phyloP scores from a whole-genome alignment of 2,113 vertebrate genomes.

The Tauraco erythrolophus region DNA sequence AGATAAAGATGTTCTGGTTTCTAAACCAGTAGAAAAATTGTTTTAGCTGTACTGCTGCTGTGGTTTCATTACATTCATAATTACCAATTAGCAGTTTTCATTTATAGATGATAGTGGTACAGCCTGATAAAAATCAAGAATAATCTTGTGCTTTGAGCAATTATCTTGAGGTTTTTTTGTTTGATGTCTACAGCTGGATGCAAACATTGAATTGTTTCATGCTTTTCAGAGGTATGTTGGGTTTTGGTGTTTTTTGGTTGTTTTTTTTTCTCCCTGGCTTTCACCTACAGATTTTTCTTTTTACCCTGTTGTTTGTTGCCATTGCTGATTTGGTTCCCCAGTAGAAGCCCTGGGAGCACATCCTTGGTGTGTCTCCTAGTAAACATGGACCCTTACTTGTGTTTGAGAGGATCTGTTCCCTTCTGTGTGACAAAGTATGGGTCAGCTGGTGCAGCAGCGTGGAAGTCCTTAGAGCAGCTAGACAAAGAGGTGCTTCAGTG shows the following conservation, averaged over 20 bases:
- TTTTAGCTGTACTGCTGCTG: neutral
- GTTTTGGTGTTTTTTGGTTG: neutral
- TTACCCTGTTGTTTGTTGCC: neutral
- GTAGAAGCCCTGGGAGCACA: neutral
- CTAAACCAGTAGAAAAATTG: neutral
- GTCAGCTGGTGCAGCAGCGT: neutral
- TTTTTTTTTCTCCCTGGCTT: neutral
- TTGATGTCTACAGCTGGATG: neutral
- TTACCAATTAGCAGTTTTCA: neutral
- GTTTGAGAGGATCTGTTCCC: neutral
- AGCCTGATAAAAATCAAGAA: neutral
- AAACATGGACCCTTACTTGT: neutral
- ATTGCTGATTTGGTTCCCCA: neutral
- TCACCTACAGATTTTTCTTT: neutral
- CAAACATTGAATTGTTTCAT: neutral
- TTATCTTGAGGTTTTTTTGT: neutral
- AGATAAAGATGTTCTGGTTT: fast-evolving
- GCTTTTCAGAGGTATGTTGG: neutral
- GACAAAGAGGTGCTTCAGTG: too few species aligned
- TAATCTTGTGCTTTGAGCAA: neutral
- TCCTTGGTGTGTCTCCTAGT: neutral
- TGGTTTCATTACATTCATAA: neutral
- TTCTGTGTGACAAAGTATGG: neutral
- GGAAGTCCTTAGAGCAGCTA: neutral
- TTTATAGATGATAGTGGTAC: neutral